Base-by-base conservation (phyloP, 2,797 vertebrate species). In the Xerus rutilus region DNA sequence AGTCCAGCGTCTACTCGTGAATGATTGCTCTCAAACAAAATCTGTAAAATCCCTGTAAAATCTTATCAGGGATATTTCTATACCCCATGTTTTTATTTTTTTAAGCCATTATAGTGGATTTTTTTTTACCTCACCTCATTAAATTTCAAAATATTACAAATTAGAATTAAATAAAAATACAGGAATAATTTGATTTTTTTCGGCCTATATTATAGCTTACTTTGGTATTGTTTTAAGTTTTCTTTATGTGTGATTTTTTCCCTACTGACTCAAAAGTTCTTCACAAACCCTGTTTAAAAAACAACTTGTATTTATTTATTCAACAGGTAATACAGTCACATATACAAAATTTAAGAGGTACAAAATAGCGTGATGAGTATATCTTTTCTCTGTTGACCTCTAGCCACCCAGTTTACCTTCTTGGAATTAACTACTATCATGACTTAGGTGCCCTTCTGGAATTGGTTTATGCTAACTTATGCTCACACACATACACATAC, bases 131-230 rank as follows among this genome's bases (percentile, higher is more conserved):
- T 95, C 32, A 84, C 57, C 47, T 89, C 79, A 35, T 94, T 95
- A 87, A 78, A 92, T 78, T 96, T 95, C 57, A 62, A 95, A 89
- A 32, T n/a, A 84, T 76, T 79, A 30, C 7, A 81, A 69, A 94
- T 94, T 93, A 39, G 45, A 97, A 81, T 91, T 81, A 91, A 95
- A 83, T 94, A 91, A 95, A 91, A 93, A 89, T 93, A 77, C 15
- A 94, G 85, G 91, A 79, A 94, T 87, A 84, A 81, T 54, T 95
- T 83, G 62, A 91, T 65, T 94, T 94, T 93, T 93, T 72, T 91
- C 30, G 89, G 23, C 18, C 4, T 78, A 52, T 87, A 62, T 84
- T 96, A 64, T 91, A 92, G 92, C 83, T 86, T 92, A 54, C 45
- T 83, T 88, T 67, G 47, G 67, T 93, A 82, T 20, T 57, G 62